phyloP scores from a whole-genome alignment of 1,140 invertebrate species.

The Zaprionus tsacasi region DNA sequence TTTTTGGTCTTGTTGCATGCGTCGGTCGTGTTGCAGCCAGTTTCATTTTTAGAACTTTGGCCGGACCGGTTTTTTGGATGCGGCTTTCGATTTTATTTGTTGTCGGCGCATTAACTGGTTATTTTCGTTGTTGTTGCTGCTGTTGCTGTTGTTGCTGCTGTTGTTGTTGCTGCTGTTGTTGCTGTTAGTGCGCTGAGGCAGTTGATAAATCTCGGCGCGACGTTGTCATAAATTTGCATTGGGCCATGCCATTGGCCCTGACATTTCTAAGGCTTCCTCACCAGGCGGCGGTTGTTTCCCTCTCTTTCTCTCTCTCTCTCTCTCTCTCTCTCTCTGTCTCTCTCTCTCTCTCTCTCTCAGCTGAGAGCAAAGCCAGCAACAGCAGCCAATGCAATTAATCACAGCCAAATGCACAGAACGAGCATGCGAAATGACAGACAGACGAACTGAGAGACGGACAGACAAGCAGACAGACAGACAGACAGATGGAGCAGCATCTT shows the following conservation, averaged over 20 bases:
- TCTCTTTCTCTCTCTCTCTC: neutral
- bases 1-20: conserved; percentile 74
- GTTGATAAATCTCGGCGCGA: conserved; percentile 78
- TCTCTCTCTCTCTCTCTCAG: neutral
- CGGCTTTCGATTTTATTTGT: conserved; percentile 81
- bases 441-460: conserved; percentile 40
- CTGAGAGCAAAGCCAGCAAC: conserved; percentile 41
- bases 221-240: conserved; percentile 81
- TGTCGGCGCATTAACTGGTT: conserved; percentile 75
- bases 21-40: conserved; percentile 58
- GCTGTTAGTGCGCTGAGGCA: conserved; percentile 52
- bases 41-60: conserved; percentile 82
- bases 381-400: conserved; percentile 80
- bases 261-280: conserved; percentile 81
- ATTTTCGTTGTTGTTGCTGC: conserved; percentile 28
- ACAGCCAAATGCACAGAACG: conserved; percentile 81
- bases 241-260: conserved; percentile 81
- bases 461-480: conserved; percentile 19
- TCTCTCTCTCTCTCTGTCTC: neutral
- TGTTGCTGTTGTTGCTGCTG: conserved; percentile 17
- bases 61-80: conserved; percentile 76
- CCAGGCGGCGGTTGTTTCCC: conserved; percentile 28
- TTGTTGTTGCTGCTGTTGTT: conserved; percentile 20
- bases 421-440: conserved; percentile 75
- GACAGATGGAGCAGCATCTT: conserved; percentile 17